A percentile compares a stretch with the other conserved stretches of the same genome.
These are phyloP conservation scores for Neodiprion lecontei DNA, from an alignment of 1,140 invertebrate species.

Conservation along the genomic window DNA sequence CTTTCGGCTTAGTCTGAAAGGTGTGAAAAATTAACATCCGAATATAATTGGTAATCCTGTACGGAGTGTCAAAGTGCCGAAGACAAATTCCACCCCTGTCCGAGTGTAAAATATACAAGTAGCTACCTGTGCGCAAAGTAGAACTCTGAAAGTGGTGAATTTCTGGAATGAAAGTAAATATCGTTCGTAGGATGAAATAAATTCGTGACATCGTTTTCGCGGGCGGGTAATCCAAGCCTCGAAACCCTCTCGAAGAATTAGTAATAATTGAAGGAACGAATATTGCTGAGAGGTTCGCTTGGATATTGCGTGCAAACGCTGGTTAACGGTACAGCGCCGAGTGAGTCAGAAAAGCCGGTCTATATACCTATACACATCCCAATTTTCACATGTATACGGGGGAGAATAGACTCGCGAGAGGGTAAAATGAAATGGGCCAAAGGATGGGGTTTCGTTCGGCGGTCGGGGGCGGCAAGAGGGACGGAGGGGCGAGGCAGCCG, in stretches of 20 bases:
- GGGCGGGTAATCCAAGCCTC: background rate
- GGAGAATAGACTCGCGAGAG: background rate
- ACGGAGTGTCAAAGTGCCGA: too few relatives aligned
- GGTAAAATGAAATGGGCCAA: constrained; percentile 7
- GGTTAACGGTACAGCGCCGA: background rate
- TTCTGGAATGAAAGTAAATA: too few relatives aligned
- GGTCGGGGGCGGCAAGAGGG: constrained; percentile 27
- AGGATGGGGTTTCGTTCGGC: constrained; percentile 28
- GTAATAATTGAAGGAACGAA: constrained; percentile 7
- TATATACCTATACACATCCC: too few relatives aligned
- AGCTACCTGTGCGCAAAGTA: too few relatives aligned
- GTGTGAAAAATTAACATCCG: too few relatives aligned
- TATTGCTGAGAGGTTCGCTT: constrained; percentile 7
- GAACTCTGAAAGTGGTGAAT: too few relatives aligned
- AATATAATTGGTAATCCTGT: too few relatives aligned
- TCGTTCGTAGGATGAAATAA: too few relatives aligned
- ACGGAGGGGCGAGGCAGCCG: constrained; percentile 30
- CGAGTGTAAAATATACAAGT: too few relatives aligned
- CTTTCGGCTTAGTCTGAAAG: too few relatives aligned
- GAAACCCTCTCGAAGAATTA: constrained; percentile 4
- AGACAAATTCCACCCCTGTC: too few relatives aligned
- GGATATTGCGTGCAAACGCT: background rate
- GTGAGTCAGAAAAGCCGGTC: background rate
- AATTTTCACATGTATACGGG: background rate
- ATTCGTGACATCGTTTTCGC: background rate